Base-by-base conservation (phyloP, 2,113 vertebrate genomes). In the Stigmatopora nigra region DNA sequence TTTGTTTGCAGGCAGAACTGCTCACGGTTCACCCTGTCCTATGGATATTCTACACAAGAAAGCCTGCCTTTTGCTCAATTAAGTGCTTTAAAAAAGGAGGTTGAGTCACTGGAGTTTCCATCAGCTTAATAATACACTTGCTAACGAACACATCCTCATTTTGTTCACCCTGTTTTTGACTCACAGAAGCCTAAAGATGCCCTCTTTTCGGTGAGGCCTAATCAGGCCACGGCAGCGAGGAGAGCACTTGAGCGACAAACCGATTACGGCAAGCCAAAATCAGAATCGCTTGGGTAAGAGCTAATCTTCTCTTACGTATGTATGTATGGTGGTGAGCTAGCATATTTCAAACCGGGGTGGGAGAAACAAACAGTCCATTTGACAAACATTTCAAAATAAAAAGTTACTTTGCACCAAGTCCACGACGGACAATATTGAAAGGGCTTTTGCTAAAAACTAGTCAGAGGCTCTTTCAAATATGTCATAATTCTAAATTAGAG, bases 1-100 rank as follows among this genome's bases (percentile, higher is more conserved):
- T 86, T 86, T 82, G 83, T 86, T 86, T 85, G 78, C 79, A 86
- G 81, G 78, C 82, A 81, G 80, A 78, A 75, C 69, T 16, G 48
- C 68, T 76, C 70, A 73, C 67, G 64, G 48, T 78, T 64, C 66
- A 64, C 35, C 77, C 61, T 78, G 75, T 71, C 68, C 25, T 79
- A 88, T 86, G 82, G 77, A 87, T 87, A 78, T 78, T 86, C 63
- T 70, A 71, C 58, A 63, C 68, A 66, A 31, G 22, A 56, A 56
- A 56, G 22, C 53, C 22, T 15, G 73, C 78, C 71, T 77, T 73
- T 62, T 67, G 70, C 70, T 79, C 68, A 63, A 66, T 67, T 83
- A 86, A 85, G 82, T 87, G 80, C 86, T 85, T 82, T 57, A 64
- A 71, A 67, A 67, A 67, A 31, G 63, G 72, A 67, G 9, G 25